Evolutionary conservation across 2,888 invertebrate genomes (phyloP).

Genomic region (Tethea ocularis): DNA sequence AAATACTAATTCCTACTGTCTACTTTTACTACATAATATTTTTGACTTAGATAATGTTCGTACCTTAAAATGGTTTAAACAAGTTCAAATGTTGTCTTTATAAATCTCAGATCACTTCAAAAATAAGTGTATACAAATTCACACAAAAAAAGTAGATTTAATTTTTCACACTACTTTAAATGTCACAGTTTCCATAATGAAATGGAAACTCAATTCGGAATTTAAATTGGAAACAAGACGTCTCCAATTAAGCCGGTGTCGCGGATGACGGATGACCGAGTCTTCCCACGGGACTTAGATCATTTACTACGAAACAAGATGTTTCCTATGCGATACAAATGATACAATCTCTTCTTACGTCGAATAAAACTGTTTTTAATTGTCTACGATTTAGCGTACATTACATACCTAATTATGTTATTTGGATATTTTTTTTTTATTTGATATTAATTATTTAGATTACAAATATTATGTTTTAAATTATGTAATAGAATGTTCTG

Average conservation of each 20-base stretch:
- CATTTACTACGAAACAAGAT: conserved; percentile 18
- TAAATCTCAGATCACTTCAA: too few species aligned
- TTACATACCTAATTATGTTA: not conserved
- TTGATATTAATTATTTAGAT: too few species aligned
- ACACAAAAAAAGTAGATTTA: too few species aligned
- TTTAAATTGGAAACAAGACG: conserved; percentile 61
- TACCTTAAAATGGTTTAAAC: too few species aligned
- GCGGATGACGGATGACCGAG: conserved; percentile 62
- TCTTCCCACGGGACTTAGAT: conserved; percentile 43
- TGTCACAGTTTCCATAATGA: conserved; percentile 23
- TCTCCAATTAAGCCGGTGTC: conserved; percentile 68
- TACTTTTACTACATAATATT: too few species aligned
- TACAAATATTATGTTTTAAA: too few species aligned
- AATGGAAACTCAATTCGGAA: conserved; percentile 54
- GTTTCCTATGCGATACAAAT: not conserved
- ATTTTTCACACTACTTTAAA: conserved; percentile 6
- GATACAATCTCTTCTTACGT: not conserved
- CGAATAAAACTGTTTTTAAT: not conserved
- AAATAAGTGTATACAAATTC: too few species aligned
- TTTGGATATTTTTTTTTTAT: not conserved
- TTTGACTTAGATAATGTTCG: too few species aligned
- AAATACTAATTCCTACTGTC: too few species aligned
- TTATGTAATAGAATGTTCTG: too few species aligned
- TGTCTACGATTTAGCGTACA: not conserved
- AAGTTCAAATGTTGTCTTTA: too few species aligned